These are phyloP conservation scores for Villa cingulata DNA, from an alignment of 2,888 invertebrate genomes.

Conservation along the genomic window DNA sequence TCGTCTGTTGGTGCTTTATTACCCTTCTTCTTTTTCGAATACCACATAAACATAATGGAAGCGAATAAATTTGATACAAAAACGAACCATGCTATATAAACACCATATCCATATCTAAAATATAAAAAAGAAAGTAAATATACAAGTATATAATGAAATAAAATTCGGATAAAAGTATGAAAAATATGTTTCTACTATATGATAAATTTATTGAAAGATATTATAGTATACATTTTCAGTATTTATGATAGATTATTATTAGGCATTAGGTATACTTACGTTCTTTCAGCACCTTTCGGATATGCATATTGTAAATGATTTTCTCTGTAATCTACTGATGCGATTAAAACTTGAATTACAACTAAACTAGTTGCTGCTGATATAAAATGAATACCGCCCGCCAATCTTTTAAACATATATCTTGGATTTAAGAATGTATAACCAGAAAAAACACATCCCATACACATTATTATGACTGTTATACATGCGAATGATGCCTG, in stretches of 20 bases:
- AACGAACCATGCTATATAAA: constrained; percentile 64
- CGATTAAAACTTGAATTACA: constrained; percentile 66
- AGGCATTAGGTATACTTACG: constrained; percentile 34
- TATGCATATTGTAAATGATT: constrained; percentile 50
- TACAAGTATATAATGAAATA: constrained; percentile 1
- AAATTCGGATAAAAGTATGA: not conserved
- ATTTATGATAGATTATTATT: not conserved
- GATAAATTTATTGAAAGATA: no score
- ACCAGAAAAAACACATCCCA: constrained; percentile 68
- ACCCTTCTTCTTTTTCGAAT: constrained; percentile 73
- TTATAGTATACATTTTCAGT: no score
- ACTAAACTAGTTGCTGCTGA: constrained; percentile 70
- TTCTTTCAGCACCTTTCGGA: constrained; percentile 49
- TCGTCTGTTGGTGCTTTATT: constrained; percentile 70
- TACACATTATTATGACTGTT: constrained; percentile 62
- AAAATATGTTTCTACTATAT: not conserved
- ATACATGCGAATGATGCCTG: constrained; percentile 75
- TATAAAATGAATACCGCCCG: constrained; percentile 72
- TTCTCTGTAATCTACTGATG: constrained; percentile 56
- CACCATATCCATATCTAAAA: constrained; percentile 54
- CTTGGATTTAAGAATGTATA: constrained; percentile 74
- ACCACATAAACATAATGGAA: constrained; percentile 61
- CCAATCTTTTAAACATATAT: constrained; percentile 78
- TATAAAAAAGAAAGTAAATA: constrained; percentile 5
- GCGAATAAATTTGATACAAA: constrained; percentile 54